Evolutionary conservation across 2,797 vertebrate genomes (phyloP).

Genomic region (Telmatherina bonti): DNA sequence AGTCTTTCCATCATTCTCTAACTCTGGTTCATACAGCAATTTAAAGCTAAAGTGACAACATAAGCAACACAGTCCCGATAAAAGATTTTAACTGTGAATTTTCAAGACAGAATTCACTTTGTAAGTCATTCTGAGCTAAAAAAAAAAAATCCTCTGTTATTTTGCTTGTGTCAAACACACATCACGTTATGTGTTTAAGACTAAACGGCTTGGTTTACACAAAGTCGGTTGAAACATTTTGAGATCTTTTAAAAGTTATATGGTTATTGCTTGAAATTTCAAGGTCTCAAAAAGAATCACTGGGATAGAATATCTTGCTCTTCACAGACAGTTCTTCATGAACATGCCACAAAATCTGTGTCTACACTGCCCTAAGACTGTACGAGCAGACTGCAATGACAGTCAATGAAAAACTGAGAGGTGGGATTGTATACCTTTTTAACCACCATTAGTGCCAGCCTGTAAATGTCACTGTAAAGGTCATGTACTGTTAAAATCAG

Average conservation of each 20-base stretch:
- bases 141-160: not conserved
- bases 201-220: not conserved
- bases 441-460: too few species aligned
- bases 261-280: not conserved
- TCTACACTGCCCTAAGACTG: too few species aligned
- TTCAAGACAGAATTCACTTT: not conserved
- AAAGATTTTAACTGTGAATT: slow-evolving; percentile 3
- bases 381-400: too few species aligned
- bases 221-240: not conserved
- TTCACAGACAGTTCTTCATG: too few species aligned
- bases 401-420: too few species aligned
- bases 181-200: not conserved
- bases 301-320: too few species aligned
- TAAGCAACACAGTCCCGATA: not conserved
- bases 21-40: slow-evolving; percentile 24
- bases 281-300: not conserved
- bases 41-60: slow-evolving; percentile 32
- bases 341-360: too few species aligned
- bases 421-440: too few species aligned
- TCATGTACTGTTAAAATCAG: too few species aligned
- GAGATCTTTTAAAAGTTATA: not conserved
- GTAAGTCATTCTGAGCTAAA: not conserved
- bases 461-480: too few species aligned
- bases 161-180: not conserved
- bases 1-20: slow-evolving; percentile 24